Evolutionary conservation across 2,797 vertebrate genomes (phyloP).

Genomic region (Rhinatrema bivittatum): DNA sequence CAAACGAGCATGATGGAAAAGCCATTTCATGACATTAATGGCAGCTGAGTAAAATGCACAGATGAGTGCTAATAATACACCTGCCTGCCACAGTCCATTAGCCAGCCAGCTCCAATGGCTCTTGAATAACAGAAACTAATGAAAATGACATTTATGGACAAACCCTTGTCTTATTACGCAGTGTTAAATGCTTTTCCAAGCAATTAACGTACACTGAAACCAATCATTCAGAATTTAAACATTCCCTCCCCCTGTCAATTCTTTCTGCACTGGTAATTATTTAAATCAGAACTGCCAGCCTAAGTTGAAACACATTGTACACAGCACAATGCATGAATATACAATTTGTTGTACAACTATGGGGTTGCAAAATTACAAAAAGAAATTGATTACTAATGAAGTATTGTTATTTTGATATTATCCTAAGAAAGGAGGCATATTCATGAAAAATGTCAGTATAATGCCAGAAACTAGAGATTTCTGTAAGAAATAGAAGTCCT

Average conservation of each 20-base stretch:
- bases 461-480: too few relatives aligned
- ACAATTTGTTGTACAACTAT: neutral
- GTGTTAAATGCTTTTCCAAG: slow-evolving; percentile 24
- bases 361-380: neutral
- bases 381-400: neutral
- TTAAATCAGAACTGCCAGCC: slow-evolving; percentile 1
- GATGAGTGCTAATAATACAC: slow-evolving; percentile 37
- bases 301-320: too few relatives aligned
- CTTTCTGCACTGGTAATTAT: slow-evolving; percentile 8
- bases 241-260: neutral
- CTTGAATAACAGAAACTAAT: slow-evolving; percentile 28
- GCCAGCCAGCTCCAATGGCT: slow-evolving; percentile 19
- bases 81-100: slow-evolving; percentile 43
- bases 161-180: slow-evolving; percentile 31
- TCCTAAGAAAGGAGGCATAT: neutral
- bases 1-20: slow-evolving; percentile 21
- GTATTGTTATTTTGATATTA: neutral
- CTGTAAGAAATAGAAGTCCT: too few relatives aligned
- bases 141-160: slow-evolving; percentile 22
- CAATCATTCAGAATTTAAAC: slow-evolving; percentile 20
- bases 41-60: slow-evolving; percentile 31
- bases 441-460: too few relatives aligned
- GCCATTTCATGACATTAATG: slow-evolving; percentile 26
- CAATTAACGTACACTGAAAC: slow-evolving; percentile 29
- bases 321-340: neutral